These are phyloP conservation scores for Drosophila pegasa DNA, from an alignment of 2,888 invertebrate genomes.

Conservation along the genomic window DNA sequence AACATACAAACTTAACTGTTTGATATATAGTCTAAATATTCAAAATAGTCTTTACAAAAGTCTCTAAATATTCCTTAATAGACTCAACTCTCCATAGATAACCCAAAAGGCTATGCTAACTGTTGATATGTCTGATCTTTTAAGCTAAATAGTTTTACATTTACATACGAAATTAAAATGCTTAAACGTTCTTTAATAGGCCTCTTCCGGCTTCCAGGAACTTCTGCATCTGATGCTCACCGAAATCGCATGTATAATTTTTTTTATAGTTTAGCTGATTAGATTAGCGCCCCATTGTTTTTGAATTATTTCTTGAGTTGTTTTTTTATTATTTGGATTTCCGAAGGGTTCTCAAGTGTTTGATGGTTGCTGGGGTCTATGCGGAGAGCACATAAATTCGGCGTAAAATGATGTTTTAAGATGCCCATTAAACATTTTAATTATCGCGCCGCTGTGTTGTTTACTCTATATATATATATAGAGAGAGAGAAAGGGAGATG, in stretches of 20 bases:
- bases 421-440: constrained; percentile 79
- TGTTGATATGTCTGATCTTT: constrained; percentile 2
- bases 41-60: constrained; percentile 37
- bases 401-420: constrained; percentile 76
- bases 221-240: constrained; percentile 42
- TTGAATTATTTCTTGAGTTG: constrained; percentile 10
- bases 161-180: constrained; percentile 48
- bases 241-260: constrained; percentile 62
- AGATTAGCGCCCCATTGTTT: constrained; percentile 76
- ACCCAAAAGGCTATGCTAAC: neutral
- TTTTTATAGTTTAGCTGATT: constrained; percentile 71
- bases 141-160: constrained; percentile 16
- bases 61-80: neutral
- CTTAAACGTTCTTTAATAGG: constrained; percentile 70
- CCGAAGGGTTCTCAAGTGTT: constrained; percentile 37
- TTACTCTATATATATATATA: constrained; percentile 24
- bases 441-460: constrained; percentile 61
- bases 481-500: neutral
- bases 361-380: constrained; percentile 6
- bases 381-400: constrained; percentile 65
- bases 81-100: neutral
- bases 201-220: constrained; percentile 75
- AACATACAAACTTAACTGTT: neutral
- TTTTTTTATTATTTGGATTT: constrained; percentile 12
- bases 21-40: neutral